These are phyloP conservation scores for Drosophila infuscata DNA, from an alignment of 2,888 invertebrate genomes.

Conservation along the genomic window DNA sequence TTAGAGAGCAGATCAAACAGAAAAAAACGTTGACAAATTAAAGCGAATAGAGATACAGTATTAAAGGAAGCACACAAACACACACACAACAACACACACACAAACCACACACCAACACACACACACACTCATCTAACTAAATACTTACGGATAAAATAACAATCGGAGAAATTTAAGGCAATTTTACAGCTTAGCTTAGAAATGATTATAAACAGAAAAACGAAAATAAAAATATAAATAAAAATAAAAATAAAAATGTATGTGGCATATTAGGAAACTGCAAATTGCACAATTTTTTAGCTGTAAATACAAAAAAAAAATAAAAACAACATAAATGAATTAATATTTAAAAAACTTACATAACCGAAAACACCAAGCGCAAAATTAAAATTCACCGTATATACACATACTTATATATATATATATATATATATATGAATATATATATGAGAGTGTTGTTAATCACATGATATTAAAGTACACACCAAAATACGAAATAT, in stretches of 20 bases:
- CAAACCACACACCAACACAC: slow-evolving; percentile 1
- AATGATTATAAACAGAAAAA: neutral
- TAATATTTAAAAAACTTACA: slow-evolving; percentile 8
- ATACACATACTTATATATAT: neutral
- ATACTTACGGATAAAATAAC: slow-evolving; percentile 26
- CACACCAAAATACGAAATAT: slow-evolving; percentile 46
- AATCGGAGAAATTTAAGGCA: slow-evolving; percentile 45
- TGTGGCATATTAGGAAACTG: slow-evolving; percentile 54
- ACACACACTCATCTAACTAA: slow-evolving; percentile 9
- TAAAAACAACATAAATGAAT: neutral
- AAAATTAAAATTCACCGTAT: slow-evolving; percentile 35
- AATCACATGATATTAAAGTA: slow-evolving; percentile 23
- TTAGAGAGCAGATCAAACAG: slow-evolving; percentile 20
- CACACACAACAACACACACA: neutral
- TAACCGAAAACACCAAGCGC: slow-evolving; percentile 28
- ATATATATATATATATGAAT: neutral
- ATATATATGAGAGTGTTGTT: slow-evolving; percentile 24
- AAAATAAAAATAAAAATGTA: slow-evolving; percentile 18
- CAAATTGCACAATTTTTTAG: slow-evolving; percentile 46
- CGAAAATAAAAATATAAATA: neutral
- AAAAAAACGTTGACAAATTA: neutral
- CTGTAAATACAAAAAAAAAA: slow-evolving; percentile 47
- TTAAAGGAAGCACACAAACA: slow-evolving; percentile 34
- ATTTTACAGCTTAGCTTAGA: slow-evolving; percentile 61
- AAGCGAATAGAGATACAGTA: slow-evolving; percentile 45